Evolutionary conservation across 2,113 vertebrate genomes (phyloP).

Genomic region (Carettochelys insculpta): DNA sequence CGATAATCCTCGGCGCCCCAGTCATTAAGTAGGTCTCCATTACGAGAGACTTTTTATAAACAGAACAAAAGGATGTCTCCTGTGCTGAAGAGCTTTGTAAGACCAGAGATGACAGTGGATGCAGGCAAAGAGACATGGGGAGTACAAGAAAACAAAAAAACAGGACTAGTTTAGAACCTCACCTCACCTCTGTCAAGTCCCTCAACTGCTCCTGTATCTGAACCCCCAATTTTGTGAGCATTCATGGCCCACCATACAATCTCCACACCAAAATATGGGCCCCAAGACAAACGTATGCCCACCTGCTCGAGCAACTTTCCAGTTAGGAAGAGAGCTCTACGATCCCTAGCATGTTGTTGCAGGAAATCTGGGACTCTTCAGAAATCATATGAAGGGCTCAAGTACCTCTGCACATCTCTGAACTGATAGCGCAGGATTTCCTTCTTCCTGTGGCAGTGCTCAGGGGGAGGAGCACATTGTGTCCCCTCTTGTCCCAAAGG

Average conservation of each 20-base stretch:
- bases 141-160: neutral
- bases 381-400: rapidly evolving
- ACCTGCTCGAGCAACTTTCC: neutral
- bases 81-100: neutral
- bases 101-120: neutral
- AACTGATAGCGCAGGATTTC: neutral
- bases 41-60: neutral
- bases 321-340: neutral
- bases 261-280: no score
- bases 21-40: neutral
- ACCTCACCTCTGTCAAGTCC: neutral
- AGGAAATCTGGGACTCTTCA: neutral
- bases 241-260: no score
- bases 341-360: rapidly evolving
- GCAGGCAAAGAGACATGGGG: neutral
- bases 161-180: neutral
- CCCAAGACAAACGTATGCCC: no score
- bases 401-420: neutral
- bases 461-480: rapidly evolving
- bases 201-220: no score
- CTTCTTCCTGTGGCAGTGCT: neutral
- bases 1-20: neutral
- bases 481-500: no score
- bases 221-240: no score
- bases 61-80: neutral